Evolutionary conservation across 2,888 invertebrate genomes (phyloP).

Genomic region (Drosophila melanosoma): DNA sequence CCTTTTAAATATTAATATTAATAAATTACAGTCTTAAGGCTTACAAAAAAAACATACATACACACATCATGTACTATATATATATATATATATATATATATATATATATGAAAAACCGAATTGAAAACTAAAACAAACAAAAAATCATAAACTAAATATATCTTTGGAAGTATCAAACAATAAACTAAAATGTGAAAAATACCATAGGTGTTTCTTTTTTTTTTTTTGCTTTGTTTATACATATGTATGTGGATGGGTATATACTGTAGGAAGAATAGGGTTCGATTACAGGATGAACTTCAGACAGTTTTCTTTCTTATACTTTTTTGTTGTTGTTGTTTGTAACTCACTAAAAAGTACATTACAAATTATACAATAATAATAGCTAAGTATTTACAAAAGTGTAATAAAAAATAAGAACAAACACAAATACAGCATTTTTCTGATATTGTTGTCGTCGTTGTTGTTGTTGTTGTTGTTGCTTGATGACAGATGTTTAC

Average conservation of each 20-base stretch:
- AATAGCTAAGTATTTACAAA: slow-evolving; percentile 49
- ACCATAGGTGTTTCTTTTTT: slow-evolving; percentile 24
- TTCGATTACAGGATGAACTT: slow-evolving; percentile 36
- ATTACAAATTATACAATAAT: slow-evolving; percentile 34
- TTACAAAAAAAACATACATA: slow-evolving; percentile 41
- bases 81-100: slow-evolving; percentile 13
- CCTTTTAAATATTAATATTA: slow-evolving; percentile 42
- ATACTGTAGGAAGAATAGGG: slow-evolving; percentile 42
- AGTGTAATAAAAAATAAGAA: slow-evolving; percentile 15
- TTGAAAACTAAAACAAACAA: slow-evolving; percentile 53
- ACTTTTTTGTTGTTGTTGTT: neutral
- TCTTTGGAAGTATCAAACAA: slow-evolving; percentile 79
- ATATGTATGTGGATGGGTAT: slow-evolving; percentile 9
- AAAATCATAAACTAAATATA: slow-evolving; percentile 67
- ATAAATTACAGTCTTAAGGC: slow-evolving; percentile 76
- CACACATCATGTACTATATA: slow-evolving; percentile 7
- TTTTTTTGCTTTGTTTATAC: neutral
- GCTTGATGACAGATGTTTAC: slow-evolving; percentile 14
- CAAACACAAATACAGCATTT: slow-evolving; percentile 19
- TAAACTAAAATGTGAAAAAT: slow-evolving; percentile 58
- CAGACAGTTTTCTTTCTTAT: slow-evolving; percentile 20
- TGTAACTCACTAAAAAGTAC: slow-evolving; percentile 16
- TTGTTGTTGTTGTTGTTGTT: slow-evolving; percentile 25
- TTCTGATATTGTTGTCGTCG: slow-evolving; percentile 20
- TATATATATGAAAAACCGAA: slow-evolving; percentile 38